phyloP scores from a whole-genome alignment of 2,113 vertebrate genomes.

The Telmatochromis sp. region DNA sequence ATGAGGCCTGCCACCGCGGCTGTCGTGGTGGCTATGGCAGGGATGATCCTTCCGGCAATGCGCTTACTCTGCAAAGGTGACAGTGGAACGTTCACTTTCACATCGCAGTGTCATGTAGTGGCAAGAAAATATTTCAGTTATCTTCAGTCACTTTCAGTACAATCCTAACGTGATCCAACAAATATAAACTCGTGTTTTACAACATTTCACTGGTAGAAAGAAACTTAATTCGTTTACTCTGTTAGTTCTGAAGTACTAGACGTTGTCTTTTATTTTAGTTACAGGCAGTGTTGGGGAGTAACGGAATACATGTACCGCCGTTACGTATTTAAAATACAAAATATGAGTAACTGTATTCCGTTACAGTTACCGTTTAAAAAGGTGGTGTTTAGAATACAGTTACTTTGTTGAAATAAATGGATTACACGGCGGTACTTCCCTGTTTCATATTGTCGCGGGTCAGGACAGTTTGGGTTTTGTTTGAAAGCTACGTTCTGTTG shows the following conservation, averaged over 20 bases:
- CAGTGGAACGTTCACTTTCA: background rate
- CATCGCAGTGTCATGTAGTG: background rate
- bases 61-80: constrained; percentile 76
- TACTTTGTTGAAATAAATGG: too few species aligned
- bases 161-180: background rate
- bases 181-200: background rate
- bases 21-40: constrained; percentile 84
- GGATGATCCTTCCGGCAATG: constrained; percentile 79
- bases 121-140: background rate
- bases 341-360: too few species aligned
- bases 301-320: too few species aligned
- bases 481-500: too few species aligned
- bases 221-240: background rate
- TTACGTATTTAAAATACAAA: too few species aligned
- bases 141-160: background rate
- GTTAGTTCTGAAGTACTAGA: background rate
- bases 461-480: too few species aligned
- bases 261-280: background rate
- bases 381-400: too few species aligned
- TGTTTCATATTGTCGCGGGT: too few species aligned
- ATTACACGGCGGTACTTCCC: too few species aligned
- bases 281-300: background rate
- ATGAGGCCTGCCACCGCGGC: constrained; percentile 79
- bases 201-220: background rate
- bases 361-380: too few species aligned